Conservation (phyloP, 2,888 invertebrate genomes). For the Brachyptera risi region DNA sequence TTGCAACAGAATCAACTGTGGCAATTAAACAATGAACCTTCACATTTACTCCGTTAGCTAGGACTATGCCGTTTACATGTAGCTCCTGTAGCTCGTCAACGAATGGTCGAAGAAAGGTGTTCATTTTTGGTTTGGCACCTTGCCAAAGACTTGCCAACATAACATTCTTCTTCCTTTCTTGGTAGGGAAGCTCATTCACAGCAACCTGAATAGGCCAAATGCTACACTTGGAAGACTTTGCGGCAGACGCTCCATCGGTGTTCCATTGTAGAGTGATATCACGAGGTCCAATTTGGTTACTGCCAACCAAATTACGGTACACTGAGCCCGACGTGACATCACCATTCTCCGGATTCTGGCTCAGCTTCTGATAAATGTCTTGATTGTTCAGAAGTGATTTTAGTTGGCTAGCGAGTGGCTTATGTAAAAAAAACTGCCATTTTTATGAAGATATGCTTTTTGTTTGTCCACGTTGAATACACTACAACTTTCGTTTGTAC, state of each 20-base stretch:
- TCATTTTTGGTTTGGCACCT: background rate
- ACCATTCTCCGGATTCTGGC: background rate
- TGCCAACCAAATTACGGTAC: background rate
- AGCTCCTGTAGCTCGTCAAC: background rate
- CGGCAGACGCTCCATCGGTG: background rate
- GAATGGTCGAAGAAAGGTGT: no score
- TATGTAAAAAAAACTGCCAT: background rate
- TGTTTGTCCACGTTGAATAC: background rate
- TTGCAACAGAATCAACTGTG: conserved; percentile 12
- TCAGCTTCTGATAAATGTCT: background rate
- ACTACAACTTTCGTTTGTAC: background rate
- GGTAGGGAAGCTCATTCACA: conserved; percentile 3
- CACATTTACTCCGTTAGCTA: background rate
- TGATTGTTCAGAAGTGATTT: background rate
- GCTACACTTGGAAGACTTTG: conserved; percentile 5
- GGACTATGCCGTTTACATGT: background rate
- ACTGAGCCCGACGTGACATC: background rate
- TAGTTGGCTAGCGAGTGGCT: background rate
- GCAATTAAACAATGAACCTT: background rate
- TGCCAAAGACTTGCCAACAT: background rate
- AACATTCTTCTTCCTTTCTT: background rate
- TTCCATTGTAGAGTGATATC: conserved; percentile 2
- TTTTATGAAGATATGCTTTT: background rate
- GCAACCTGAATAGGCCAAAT: conserved; percentile 8
- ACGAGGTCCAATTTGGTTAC: background rate